Evolutionary conservation across 2,888 invertebrate species (phyloP).

Genomic region (Cheilosia grossa): DNA sequence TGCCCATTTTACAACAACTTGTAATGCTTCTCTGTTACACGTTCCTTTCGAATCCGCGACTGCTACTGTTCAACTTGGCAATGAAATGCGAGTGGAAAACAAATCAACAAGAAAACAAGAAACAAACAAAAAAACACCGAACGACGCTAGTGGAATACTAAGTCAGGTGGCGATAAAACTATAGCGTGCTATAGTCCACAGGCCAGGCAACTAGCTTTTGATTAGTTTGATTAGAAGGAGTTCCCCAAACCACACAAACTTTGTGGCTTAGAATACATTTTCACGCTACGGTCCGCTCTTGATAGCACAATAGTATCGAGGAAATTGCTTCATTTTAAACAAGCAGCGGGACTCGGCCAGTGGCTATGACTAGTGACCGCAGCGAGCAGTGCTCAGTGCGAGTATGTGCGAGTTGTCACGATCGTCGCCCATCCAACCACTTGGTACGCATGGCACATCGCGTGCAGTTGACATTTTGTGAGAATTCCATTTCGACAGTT

Average conservation of each 20-base stretch:
- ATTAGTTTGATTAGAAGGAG: conserved; percentile 58
- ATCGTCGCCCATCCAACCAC: conserved; percentile 42
- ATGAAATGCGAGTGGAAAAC: conserved; percentile 55
- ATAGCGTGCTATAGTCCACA: not conserved
- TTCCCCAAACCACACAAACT: conserved; percentile 40
- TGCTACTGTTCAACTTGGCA: conserved; percentile 55
- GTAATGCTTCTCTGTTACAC: conserved; percentile 31
- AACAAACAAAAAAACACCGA: conserved; percentile 22
- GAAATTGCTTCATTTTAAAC: conserved; percentile 22
- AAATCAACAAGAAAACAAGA: conserved; percentile 14
- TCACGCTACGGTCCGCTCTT: not conserved
- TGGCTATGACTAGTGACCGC: not conserved
- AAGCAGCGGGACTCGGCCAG: not conserved
- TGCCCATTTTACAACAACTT: conserved; percentile 29
- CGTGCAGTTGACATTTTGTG: conserved; percentile 44
- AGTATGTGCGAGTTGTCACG: conserved; percentile 68
- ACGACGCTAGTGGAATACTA: conserved; percentile 48
- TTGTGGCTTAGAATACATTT: conserved; percentile 47
- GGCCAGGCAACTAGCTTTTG: conserved; percentile 39
- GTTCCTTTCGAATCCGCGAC: conserved; percentile 40
- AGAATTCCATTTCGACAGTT: conserved; percentile 18
- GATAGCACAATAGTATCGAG: conserved; percentile 8
- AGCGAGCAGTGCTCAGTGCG: not conserved
- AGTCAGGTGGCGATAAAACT: conserved; percentile 12
- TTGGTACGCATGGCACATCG: conserved; percentile 49